Evolutionary conservation across 2,797 vertebrate genomes (phyloP).

Genomic region (Xyrichtys novacula): DNA sequence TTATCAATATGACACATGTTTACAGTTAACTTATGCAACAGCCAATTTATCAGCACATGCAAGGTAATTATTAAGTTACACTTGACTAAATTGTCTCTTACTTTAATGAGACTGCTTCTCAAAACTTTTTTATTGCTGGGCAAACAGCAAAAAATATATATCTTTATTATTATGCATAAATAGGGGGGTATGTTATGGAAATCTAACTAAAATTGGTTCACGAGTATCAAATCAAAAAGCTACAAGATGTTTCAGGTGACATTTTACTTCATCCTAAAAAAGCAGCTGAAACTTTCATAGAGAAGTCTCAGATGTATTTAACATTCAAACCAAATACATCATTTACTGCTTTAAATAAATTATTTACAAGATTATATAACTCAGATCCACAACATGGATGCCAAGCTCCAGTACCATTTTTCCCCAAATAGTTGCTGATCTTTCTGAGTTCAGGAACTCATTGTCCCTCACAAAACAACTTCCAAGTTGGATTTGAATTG

Average conservation of each 20-base stretch:
- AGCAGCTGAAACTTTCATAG: constrained; percentile 11
- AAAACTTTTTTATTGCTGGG: no score
- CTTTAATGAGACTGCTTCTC: no score
- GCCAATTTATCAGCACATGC: no score
- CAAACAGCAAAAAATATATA: no score
- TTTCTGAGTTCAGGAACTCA: constrained; percentile 61
- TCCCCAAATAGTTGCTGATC: constrained; percentile 63
- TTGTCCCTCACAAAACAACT: constrained; percentile 71
- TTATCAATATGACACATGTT: no score
- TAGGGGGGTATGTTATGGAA: no score
- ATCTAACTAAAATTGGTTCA: no score
- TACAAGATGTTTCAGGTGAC: no score
- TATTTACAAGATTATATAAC: neutral
- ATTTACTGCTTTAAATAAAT: neutral
- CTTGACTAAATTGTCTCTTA: no score
- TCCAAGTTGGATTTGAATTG: constrained; percentile 71
- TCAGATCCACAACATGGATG: neutral
- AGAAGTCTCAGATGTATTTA: constrained; percentile 13
- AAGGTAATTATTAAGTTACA: no score
- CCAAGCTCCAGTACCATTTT: neutral
- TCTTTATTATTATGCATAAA: neutral
- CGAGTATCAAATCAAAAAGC: no score
- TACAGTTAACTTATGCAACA: no score
- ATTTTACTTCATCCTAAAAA: constrained; percentile 11
- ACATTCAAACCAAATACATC: constrained; percentile 10